These are phyloP conservation scores for Orientallactaga sibirica DNA, from an alignment of 2,797 vertebrate genomes.

Conservation along the genomic window DNA sequence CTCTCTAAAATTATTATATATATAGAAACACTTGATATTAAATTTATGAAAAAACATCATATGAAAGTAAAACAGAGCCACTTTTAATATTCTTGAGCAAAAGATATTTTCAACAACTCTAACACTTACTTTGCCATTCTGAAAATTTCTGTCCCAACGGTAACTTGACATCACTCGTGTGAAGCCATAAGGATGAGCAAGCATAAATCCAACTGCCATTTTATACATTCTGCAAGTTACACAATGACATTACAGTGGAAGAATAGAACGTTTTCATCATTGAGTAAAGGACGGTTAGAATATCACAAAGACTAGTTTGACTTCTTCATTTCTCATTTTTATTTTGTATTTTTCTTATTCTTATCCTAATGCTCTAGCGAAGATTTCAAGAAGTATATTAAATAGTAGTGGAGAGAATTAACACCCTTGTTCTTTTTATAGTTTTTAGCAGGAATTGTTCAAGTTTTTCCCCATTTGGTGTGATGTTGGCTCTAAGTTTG, in stretches of 20 bases:
- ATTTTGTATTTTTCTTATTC: too few relatives aligned
- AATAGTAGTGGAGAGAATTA: too few relatives aligned
- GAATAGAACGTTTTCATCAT: slow-evolving; percentile 90
- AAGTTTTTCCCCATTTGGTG: too few relatives aligned
- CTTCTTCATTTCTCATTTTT: too few relatives aligned
- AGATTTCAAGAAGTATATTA: too few relatives aligned
- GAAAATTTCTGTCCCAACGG: slow-evolving; percentile 92
- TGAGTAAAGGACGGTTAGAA: background rate
- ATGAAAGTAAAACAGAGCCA: background rate
- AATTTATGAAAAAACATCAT: background rate
- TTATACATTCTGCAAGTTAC: slow-evolving; percentile 90
- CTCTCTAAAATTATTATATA: background rate
- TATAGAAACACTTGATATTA: background rate
- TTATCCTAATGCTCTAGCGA: too few relatives aligned
- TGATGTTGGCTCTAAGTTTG: too few relatives aligned
- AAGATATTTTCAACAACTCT: background rate
- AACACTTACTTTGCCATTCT: slow-evolving; percentile 90
- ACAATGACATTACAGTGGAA: background rate
- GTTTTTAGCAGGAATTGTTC: too few relatives aligned
- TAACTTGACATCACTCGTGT: slow-evolving; percentile 96
- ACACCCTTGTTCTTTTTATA: too few relatives aligned
- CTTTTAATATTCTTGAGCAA: slow-evolving; percentile 82
- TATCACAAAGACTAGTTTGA: background rate
- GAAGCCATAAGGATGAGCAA: slow-evolving; percentile 95
- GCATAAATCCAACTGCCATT: slow-evolving; percentile 95